Evolutionary conservation across 2,113 vertebrate genomes (phyloP), one percentile per base, ranked within the genome.

Genomic region (Mionectes macconnelli): DNA sequence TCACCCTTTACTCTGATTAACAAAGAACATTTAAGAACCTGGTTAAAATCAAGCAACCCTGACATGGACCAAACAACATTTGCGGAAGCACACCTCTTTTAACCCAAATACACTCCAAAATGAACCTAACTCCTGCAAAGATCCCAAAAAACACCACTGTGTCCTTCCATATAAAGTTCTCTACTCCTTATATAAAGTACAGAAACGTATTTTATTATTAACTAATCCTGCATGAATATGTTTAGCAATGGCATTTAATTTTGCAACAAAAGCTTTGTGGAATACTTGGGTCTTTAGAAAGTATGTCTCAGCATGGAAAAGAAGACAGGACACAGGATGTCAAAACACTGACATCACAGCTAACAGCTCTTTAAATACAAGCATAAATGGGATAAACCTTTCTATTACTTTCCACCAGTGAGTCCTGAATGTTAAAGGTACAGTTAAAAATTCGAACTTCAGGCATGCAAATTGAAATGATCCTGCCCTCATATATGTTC

Each of bases 61-160:
- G 27, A 63, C 19, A 47, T 0, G 1, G 37, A 63, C 8, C 24
- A 84, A 55, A 44, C 0, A 2, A 35, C 33, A 56, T 15, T 7
- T 59, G 35, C 21, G 28, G 60, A 79, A 94, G 45, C 19, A 50
- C 27, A 56, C 1, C 4, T 31, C 17, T 79, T 66, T n/a, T 45
- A 68, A 76, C 17, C 14, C 37, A 21, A 62, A 14, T 11, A 7
- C 52, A 90, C 23, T 69, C 39, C n/a, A 64, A 50, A 76, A 52
- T 0, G 2, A 52, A 25, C 5, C 12, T 4, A 52, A 78, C 20
- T 25, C 50, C 12, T 50, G 5, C 4, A 53, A 67, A 80, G 13
- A 37, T 31, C n/a, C 21, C 1, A 2, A 40, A 40, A 73, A 88
- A 69, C 16, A 93, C 10, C 12, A 37, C 0, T 8, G 3, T 37